Evolutionary conservation across 2,113 vertebrate genomes (phyloP), one percentile per base, ranked within the genome.

Genomic region (Phaetusa simplex): DNA sequence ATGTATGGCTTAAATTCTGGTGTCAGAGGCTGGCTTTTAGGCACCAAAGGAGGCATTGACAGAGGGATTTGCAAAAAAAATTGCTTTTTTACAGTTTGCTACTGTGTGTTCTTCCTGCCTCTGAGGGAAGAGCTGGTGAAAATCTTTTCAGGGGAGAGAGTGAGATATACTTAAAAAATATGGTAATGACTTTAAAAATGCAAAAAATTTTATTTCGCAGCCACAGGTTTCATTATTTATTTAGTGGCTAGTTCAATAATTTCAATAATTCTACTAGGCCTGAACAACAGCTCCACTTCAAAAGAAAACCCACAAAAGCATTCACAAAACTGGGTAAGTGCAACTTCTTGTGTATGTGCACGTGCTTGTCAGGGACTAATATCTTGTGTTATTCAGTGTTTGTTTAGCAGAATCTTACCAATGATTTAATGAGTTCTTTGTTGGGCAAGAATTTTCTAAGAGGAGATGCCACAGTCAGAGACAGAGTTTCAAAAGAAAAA

Each of bases 381-480:
- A 77, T 9, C 58, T 62, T 82, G 32, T 72, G n/a, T 82, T 92
- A 92, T 7, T 26, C 66, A 64, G 34, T 61, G 43, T 84, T 86
- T 91, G 53, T 71, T 95, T 86, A 94, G 56, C 67, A 82, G 70
- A 93, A 73, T n/a, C 58, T 72, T 93, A 94, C 78, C 83, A 88
- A 80, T 77, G 93, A 91, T 91, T 96, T 96, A 92, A 97, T 91
- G 77, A 97, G 86, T 53, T 95, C 38, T 58, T 93, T 80, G 14
- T 67, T 85, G 69, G 77, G 84, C 70, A 91, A 34, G 49, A 62
- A 79, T 85, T 94, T 76, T 82, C 69, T 72, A 52, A 82, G 43
- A 86, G 24, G 62, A 89, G 86, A 86, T 61, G 36, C 47, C 61
- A 74, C 21, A 66, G 42, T 56, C 36, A 86, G 55, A 95, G 61